Base-by-base conservation (phyloP, 23 tunicate species). In the Ascidia mentula region DNA sequence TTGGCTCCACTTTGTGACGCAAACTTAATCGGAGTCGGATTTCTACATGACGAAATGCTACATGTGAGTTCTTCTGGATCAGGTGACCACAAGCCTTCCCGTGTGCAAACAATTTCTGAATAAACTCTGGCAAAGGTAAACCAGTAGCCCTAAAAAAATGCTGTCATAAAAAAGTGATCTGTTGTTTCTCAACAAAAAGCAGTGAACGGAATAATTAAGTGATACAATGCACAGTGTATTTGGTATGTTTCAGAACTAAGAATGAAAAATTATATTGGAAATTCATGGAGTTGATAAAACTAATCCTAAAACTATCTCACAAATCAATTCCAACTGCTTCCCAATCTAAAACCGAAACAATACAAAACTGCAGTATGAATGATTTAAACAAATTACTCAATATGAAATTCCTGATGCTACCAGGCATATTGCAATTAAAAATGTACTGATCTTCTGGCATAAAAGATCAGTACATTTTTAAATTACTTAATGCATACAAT, bases 141-240 rank as follows among this genome's bases (percentile, higher is more conserved):
- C 97, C 97, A 91, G 59, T 76, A 91, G 31, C 97, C 97, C 97
- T 91, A 60, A 9, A 18, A 38, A 6, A 35, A 75, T 40, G 31
- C n/a, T n/a, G n/a, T n/a, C n/a, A n/a, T n/a, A n/a, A n/a, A n/a
- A n/a, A n/a, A 69, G 13, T 18, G 24, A 15, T 20, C 13, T 69
- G 74, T 24, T 69, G 30, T 45, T 45, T 45, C 17, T n/a, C n/a
- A n/a, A n/a, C n/a, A n/a, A n/a, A 32, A 31, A 0, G 20, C 32
- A 31, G 18, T 46, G 34, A 17, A 0, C 18, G 13, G 32, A 17
- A 31, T 18, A 36, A 74, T 12, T 31, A 35, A 36, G 9, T 31
- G 12, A 33, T 32, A 32, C 78, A 74, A 36, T n/a, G n/a, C n/a
- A n/a, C n/a, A n/a, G n/a, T n/a, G n/a, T n/a, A n/a, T n/a, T n/a